A percentile compares a stretch with the other conserved stretches of the same genome.
Evolutionary conservation across 1,140 invertebrate genomes (phyloP).

Genomic region (Hermetia illucens): DNA sequence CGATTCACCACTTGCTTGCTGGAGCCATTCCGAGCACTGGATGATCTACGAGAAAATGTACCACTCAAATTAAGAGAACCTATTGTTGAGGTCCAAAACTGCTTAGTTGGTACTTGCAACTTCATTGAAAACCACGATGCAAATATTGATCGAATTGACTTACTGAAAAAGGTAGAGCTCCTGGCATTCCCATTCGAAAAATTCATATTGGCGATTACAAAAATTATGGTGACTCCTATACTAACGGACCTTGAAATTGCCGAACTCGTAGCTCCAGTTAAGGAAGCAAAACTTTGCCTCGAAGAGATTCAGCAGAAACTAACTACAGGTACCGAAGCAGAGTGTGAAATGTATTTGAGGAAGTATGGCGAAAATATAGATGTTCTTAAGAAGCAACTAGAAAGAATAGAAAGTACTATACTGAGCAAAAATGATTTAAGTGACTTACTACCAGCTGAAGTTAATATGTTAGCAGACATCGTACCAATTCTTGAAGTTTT

Average conservation of each 20-base stretch:
- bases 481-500: too few relatives aligned
- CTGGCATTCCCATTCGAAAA: too few relatives aligned
- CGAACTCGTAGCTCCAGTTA: neutral
- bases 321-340: neutral
- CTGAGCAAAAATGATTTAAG: neutral
- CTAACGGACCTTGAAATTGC: neutral
- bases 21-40: slow-evolving; percentile 17
- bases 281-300: neutral
- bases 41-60: slow-evolving; percentile 17
- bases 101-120: slow-evolving; percentile 18
- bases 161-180: too few relatives aligned
- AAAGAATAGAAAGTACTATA: neutral
- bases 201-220: too few relatives aligned
- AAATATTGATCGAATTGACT: slow-evolving; percentile 19
- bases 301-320: neutral
- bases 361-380: neutral
- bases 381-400: neutral
- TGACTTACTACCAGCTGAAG: too few relatives aligned
- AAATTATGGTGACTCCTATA: too few relatives aligned
- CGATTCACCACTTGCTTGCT: too few relatives aligned
- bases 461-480: too few relatives aligned
- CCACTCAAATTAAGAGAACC: slow-evolving; percentile 8
- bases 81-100: slow-evolving; percentile 15
- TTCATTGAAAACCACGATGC: slow-evolving; percentile 24
- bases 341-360: neutral